Percentiles rank a stretch among this genome's conserved stretches.
Conservation (phyloP, 2,797 vertebrate species). For the Pterois miles region DNA sequence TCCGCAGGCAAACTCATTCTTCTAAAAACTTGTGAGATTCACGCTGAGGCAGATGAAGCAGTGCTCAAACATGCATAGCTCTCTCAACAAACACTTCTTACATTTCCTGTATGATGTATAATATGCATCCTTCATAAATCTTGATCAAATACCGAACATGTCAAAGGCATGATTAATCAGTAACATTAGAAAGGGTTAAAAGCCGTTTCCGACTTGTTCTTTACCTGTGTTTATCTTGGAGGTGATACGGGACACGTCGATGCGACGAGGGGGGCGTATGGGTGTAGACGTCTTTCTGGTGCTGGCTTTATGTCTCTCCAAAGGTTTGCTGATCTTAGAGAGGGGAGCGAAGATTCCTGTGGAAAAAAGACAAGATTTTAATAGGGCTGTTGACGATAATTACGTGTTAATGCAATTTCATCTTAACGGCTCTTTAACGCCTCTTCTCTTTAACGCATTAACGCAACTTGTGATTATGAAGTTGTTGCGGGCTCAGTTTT, state of each 20-base stretch:
- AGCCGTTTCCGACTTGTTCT: not conserved
- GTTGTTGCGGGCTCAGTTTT: no score
- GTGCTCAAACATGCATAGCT: not conserved
- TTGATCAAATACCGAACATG: not conserved
- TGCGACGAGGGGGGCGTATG: conserved; percentile 80
- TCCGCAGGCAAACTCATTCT: conserved; percentile 8
- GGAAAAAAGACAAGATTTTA: not conserved
- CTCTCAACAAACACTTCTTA: not conserved
- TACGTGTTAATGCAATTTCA: no score
- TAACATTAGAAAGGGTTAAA: not conserved
- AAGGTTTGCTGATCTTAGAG: conserved; percentile 93
- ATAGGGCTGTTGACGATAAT: not conserved
- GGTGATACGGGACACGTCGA: conserved; percentile 84
- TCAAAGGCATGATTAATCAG: not conserved
- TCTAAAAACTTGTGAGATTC: not conserved
- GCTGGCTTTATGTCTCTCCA: conserved; percentile 81
- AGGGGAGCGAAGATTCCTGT: conserved; percentile 96
- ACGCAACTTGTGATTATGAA: no score
- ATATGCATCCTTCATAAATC: not conserved
- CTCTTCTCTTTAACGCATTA: no score
- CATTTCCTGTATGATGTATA: not conserved
- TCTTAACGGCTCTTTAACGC: no score
- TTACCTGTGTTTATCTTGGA: conserved; percentile 93
- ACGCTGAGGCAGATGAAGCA: not conserved
- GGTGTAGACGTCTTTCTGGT: conserved; percentile 65